Evolutionary conservation across 2,113 vertebrate species (phyloP), one percentile per base, ranked within the genome.

Genomic region (Cyprinodon variegatus): DNA sequence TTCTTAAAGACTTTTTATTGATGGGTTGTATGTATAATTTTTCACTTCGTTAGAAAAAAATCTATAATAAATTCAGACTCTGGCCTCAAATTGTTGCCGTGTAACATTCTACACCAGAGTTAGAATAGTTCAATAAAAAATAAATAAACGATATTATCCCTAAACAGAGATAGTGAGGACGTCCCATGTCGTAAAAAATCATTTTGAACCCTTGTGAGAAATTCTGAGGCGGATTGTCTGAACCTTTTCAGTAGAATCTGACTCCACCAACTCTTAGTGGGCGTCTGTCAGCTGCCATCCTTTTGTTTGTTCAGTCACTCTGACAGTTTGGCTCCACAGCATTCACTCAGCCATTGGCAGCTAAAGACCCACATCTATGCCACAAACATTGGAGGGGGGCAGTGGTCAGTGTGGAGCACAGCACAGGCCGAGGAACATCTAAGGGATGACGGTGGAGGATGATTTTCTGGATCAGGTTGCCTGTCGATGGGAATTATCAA

Each of bases 261-360:
- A 59, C 43, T 69, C 29, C 64, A 57, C 8, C 50, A 20, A 14
- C 50, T 57, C 20, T 57, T 20, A n/a, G 40, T 60, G 70, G 61
- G 65, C 69, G 36, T 75, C 5, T 64, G 75, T 79, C 83, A 88
- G 88, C 90, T 91, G 90, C 70, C 64, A 20, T 76, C 50, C 41
- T 36, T 36, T 66, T 88, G 90, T 90, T 89, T 90, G 84, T 82
- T 78, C 85, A 88, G 88, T 80, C 73, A 64, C 75, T 86, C 63
- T 91, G 80, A 82, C 88, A 74, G 85, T 86, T 83, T 88, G 88
- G 74, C 78, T 83, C 76, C 68, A 89, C 71, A 81, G 85, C 65
- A 73, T 68, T 76, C 88, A 82, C 74, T 38, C 15, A 65, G 36
- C 39, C 70, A 82, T 82, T 84, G 83, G 84, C 72, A 62, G 70